Base-by-base conservation (phyloP, 2,797 vertebrate species). In the Enteromius trimaculatus region DNA sequence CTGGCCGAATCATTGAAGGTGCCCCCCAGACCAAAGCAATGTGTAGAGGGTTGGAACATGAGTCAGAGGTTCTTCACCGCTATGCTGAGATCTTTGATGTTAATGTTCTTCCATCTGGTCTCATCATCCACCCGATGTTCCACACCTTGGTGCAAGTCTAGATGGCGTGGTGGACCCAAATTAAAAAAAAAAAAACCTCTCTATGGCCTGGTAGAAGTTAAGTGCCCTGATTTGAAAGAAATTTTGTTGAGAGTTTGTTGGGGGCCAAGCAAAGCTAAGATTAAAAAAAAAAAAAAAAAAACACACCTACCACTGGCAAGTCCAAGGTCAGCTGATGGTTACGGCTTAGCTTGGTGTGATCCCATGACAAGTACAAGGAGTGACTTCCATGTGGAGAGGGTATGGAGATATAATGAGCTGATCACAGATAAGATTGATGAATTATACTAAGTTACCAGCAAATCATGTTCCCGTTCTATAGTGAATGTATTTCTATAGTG, bases 61-160 rank as follows among this genome's bases (percentile, higher is more conserved):
- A 31, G 42, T 49, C 49, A 55, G 44, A 53, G 2, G 72, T 34
- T 19, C 23, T 51, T 13, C 26, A 6, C n/a, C 9, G 34, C 26
- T 55, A 55, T 76, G 44, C 44, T 21, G 39, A 53, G 44, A 53
- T 34, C 17, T 76, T 29, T 23, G 17, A 19, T 3, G 26, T 53
- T 55, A 23, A 6, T 3, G n/a, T 26, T 62, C 11, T 62, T 62
- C 23, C 58, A 26, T 62, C n/a, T 26, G 10, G 37, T 42, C 21
- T 69, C 66, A 42, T 42, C 29, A 65, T 65, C 8, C 3, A 65
- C 62, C 16, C 8, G 6, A 19, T 0, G 7, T 17, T 65, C 6
- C 34, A 26, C 58, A 65, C 17, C 58, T 65, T 14, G 55, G 21
- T 78, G 75, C 75, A 1, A 77, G 39, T 79, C 37, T 21, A 47